Evolutionary conservation across 2,797 vertebrate species (phyloP), one percentile per base, ranked within the genome.

Genomic region (Anabacerthia variegaticeps): DNA sequence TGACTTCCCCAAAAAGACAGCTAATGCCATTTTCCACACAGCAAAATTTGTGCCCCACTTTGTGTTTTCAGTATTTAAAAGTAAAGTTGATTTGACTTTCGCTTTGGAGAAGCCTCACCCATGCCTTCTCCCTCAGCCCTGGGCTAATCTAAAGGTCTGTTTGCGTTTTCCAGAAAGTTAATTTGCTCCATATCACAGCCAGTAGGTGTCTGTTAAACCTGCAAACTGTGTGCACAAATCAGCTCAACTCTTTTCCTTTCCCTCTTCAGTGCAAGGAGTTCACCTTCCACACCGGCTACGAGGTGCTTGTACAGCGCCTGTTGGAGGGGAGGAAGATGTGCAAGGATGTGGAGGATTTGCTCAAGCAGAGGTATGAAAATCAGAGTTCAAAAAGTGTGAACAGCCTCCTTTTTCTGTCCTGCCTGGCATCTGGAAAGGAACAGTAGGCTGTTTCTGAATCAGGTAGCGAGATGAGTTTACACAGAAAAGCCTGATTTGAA

Each of bases 301-400:
- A 99, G 71, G 94, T 96, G 2, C 97, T 99, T 7, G 67, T 98
- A 43, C 99, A 99, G 93, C 98, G 98, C 93, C 97, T 99, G 18
- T 96, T 97, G 75, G 99, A 99, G 5, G 99, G 99, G 6, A 98
- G 99, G 55, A 98, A 98, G 72, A 99, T 99, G 92, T 99, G 99
- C 97, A 99, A 99, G 96, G 99, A 99, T 13, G 97, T 99, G 97
- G 99, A 99, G 92, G 99, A 99, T 46, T 98, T 99, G 69, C 97
- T 99, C 73, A 99, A 98, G 95, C 98, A 99, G 98, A 99, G 99
- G 99, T 99, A 96, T 94, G 93, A 71, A 74, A 39, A 67, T 49
- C 6, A 36, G 34, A 48, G 34, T 12, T 34, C 27, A 63, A 71
- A 43, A 52, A 21, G 11, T 5, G 23, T 37, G 34, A 88, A 24